phyloP scores from a whole-genome alignment of 2,113 vertebrate species.

The Strigops habroptila region DNA sequence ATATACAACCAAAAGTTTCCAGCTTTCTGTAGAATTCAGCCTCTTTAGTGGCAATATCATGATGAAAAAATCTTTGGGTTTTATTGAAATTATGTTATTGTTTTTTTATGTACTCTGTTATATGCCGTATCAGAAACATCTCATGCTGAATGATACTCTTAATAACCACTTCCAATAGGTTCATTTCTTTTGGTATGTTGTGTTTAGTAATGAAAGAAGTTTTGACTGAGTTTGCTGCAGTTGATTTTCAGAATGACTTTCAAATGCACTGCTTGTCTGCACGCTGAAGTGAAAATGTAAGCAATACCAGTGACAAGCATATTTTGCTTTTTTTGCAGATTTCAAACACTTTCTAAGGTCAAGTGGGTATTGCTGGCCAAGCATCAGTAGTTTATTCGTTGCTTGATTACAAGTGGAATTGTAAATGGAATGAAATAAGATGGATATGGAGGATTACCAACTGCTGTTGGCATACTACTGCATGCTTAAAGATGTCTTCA shows the following conservation, averaged over 20 bases:
- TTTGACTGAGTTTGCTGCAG: background rate
- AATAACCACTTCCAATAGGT: background rate
- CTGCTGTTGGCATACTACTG: slow-evolving; percentile 59
- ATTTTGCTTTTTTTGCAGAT: slow-evolving; percentile 11
- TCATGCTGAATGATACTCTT: background rate
- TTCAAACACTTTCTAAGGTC: slow-evolving; percentile 33
- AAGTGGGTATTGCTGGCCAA: background rate
- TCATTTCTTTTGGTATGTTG: background rate
- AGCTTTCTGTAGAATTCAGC: background rate
- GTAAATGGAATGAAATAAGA: slow-evolving; percentile 62
- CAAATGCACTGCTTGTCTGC: background rate
- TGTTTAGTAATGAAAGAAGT: slow-evolving; percentile 2
- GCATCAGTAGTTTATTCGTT: slow-evolving; percentile 34
- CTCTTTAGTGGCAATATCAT: background rate
- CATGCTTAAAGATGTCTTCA: slow-evolving; percentile 67
- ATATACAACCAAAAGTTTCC: background rate
- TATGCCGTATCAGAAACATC: background rate
- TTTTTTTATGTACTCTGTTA: background rate
- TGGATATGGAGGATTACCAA: slow-evolving; percentile 65
- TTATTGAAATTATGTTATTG: background rate
- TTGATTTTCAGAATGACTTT: slow-evolving; percentile 14
- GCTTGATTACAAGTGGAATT: slow-evolving; percentile 48
- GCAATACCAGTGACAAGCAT: background rate
- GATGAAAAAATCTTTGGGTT: background rate
- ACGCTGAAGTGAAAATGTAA: background rate